These are phyloP conservation scores for Mico argentatus DNA, from an alignment of 2,797 vertebrate species.

Conservation along the genomic window DNA sequence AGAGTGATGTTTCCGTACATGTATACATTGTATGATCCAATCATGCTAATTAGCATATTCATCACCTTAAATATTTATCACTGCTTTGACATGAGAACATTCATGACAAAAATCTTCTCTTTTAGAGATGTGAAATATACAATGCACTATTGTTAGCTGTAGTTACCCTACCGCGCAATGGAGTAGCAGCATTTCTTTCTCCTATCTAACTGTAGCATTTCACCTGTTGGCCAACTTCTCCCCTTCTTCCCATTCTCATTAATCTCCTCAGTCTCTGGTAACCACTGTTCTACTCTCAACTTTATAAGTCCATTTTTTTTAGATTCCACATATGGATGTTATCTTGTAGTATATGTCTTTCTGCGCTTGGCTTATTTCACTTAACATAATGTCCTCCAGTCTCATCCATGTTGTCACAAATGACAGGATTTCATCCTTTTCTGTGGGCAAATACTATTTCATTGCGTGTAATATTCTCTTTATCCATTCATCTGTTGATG, in stretches of 20 bases:
- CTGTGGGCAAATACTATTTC: background rate
- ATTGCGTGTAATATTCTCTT: background rate
- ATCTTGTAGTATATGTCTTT: background rate
- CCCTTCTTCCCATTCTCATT: background rate
- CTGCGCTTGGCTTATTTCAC: background rate
- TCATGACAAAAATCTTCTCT: background rate
- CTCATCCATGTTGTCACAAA: background rate
- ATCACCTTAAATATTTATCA: background rate
- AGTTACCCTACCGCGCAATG: background rate
- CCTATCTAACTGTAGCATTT: background rate
- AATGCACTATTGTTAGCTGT: background rate
- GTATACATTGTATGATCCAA: background rate
- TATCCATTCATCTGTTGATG: background rate
- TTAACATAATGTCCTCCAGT: background rate
- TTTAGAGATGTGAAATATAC: background rate
- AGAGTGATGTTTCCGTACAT: background rate
- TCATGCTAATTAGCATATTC: background rate
- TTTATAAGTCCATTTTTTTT: background rate
- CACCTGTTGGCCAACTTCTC: background rate
- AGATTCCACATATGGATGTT: background rate
- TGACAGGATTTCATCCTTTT: background rate
- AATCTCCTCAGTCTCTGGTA: background rate
- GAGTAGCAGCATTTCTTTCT: background rate
- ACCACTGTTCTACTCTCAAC: background rate
- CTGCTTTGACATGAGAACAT: background rate